Evolutionary conservation across 2,888 invertebrate genomes (phyloP), one percentile per base, ranked within the genome.

Genomic region (Thymelicus lineola): DNA sequence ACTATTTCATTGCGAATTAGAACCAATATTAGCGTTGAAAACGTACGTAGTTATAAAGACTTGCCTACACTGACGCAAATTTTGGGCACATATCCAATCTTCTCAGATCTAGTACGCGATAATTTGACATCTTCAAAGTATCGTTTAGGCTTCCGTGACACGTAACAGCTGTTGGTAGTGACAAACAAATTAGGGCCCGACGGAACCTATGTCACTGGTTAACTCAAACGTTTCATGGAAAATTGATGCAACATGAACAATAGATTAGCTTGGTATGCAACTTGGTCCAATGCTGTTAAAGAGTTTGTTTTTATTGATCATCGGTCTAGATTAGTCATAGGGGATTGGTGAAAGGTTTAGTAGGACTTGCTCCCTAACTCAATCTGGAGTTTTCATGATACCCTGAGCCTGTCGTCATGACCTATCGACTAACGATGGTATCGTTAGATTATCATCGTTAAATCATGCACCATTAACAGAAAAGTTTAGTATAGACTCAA

Each of bases 61-160:
- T 80, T 79, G 73, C 72, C 14, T 46, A 17, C 28, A 53, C 53
- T 50, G 20, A 10, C 53, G 53, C 42, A 46, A 12, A 55, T 67
- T 55, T 70, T 65, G 73, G 74, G 65, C 76, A 74, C 62, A 76
- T 79, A 79, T 77, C 78, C 80, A 79, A 83, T 83, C 80, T 82
- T 80, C 75, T 75, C 78, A 74, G 78, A 82, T 82, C 80, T 81
- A 83, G 83, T 84, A 82, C 79, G 82, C 85, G 90, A 84, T 90
- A 90, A 90, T 91, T 89, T 87, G 88, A 87, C 86, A 88, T 90
- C 85, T 90, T 91, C 86, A 89, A 91, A 90, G 84, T 90, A 86
- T 89, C 87, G 86, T 90, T 90, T 86, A 85, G 83, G 80, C 77
- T 81, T 82, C 81, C 76, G 82, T 86, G 84, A 88, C 84, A 82